These are phyloP conservation scores for Antennarius maculatus DNA, from an alignment of 2,797 vertebrate species.

Conservation along the genomic window DNA sequence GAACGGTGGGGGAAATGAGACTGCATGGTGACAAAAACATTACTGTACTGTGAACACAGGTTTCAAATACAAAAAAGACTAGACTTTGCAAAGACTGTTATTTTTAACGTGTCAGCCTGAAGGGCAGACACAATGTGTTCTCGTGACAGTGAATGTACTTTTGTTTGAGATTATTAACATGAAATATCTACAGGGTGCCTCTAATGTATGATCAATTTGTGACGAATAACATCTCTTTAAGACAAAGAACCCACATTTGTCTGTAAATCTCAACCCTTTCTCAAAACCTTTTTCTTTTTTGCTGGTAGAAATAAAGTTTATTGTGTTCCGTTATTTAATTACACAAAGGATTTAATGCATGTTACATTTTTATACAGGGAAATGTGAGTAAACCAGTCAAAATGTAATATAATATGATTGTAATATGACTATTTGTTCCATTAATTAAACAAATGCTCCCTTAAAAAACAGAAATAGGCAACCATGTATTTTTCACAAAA, in stretches of 20 bases:
- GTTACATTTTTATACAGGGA: background rate
- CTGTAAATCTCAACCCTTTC: background rate
- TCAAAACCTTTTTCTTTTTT: background rate
- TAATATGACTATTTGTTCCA: background rate
- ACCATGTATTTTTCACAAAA: background rate
- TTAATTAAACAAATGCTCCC: constrained; percentile 15
- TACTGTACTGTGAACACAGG: background rate
- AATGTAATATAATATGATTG: too few species aligned
- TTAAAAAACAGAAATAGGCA: background rate
- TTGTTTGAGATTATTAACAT: background rate
- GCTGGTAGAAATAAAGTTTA: background rate
- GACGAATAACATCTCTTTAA: constrained; percentile 5
- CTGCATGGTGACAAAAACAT: background rate
- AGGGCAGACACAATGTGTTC: background rate
- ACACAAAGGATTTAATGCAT: background rate
- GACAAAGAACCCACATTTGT: background rate
- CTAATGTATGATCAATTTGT: too few species aligned
- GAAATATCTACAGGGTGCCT: background rate
- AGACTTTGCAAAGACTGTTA: background rate
- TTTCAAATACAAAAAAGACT: background rate
- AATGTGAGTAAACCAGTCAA: constrained; percentile 1
- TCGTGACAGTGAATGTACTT: background rate
- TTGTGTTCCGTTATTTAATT: constrained; percentile 4
- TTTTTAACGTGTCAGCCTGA: background rate
- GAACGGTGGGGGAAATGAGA: background rate